These are phyloP conservation scores for Cecidostiba fungosa DNA, from an alignment of 2,888 invertebrate genomes.

Conservation along the genomic window DNA sequence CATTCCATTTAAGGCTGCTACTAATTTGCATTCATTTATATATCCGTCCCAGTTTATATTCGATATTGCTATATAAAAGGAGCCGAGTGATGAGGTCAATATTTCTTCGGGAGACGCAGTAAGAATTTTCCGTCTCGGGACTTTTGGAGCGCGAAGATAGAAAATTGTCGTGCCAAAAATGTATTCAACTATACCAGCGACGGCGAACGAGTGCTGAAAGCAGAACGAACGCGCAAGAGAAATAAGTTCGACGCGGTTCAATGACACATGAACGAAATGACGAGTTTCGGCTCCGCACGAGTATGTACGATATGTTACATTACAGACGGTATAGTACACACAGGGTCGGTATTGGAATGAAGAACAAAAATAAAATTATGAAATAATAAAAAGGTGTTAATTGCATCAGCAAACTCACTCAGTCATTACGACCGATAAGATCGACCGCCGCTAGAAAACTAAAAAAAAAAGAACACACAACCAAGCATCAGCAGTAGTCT, in stretches of 20 bases:
- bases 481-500: background rate
- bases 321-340: too few relatives aligned
- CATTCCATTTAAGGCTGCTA: background rate
- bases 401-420: background rate
- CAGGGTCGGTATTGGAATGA: background rate
- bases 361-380: background rate
- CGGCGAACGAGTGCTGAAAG: slow-evolving; percentile 21
- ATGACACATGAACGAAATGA: slow-evolving; percentile 21
- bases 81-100: slow-evolving; percentile 5
- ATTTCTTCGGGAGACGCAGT: background rate
- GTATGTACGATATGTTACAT: background rate
- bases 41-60: background rate
- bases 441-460: background rate
- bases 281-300: background rate
- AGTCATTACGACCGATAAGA: background rate
- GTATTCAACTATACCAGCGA: slow-evolving; percentile 36
- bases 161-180: slow-evolving; percentile 55
- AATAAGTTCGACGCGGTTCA: slow-evolving; percentile 35
- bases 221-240: slow-evolving; percentile 11
- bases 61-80: background rate
- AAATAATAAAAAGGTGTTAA: too few relatives aligned
- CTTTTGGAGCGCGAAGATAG: slow-evolving; percentile 33
- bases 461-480: background rate
- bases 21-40: slow-evolving; percentile 13
- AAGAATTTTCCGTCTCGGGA: slow-evolving; percentile 10